phyloP scores from a whole-genome alignment of 1,140 invertebrate genomes.

The Orius laevigatus region DNA sequence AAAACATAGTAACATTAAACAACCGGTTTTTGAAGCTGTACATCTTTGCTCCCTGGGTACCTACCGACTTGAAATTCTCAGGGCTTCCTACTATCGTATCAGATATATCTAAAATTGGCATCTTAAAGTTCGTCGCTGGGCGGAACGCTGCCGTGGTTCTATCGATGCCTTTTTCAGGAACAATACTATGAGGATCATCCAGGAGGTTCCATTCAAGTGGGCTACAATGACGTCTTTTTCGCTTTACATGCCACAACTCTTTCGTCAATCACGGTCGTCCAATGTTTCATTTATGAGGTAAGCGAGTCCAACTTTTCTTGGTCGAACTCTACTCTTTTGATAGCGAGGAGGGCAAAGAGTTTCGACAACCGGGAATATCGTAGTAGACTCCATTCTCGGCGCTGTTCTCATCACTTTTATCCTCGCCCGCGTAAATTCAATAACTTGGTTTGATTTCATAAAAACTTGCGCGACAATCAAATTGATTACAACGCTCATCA shows the following conservation, averaged over 20 bases:
- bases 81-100: too few relatives aligned
- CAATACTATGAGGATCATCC: conserved; percentile 71
- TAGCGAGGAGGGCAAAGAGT: conserved; percentile 60
- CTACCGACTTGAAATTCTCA: too few relatives aligned
- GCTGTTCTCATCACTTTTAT: conserved; percentile 52
- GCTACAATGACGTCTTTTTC: conserved; percentile 96
- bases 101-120: too few relatives aligned
- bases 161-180: conserved; percentile 38
- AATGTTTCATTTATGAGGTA: conserved; percentile 91
- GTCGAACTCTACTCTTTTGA: conserved; percentile 26
- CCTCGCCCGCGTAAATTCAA: conserved; percentile 37
- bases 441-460: conserved; percentile 81
- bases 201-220: conserved; percentile 78
- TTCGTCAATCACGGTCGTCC: conserved; percentile 63
- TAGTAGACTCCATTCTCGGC: conserved; percentile 42
- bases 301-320: conserved; percentile 16
- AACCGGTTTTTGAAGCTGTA: too few relatives aligned
- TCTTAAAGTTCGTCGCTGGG: too few relatives aligned
- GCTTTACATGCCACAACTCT: conserved; percentile 78
- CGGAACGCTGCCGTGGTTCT: too few relatives aligned
- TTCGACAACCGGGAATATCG: conserved; percentile 50
- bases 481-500: conserved; percentile 86
- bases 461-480: conserved; percentile 95
- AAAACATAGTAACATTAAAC: too few relatives aligned
- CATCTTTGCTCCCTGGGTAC: too few relatives aligned